These are phyloP conservation scores for Galaxias olidus DNA, from an alignment of 2,797 vertebrate species.

Conservation along the genomic window DNA sequence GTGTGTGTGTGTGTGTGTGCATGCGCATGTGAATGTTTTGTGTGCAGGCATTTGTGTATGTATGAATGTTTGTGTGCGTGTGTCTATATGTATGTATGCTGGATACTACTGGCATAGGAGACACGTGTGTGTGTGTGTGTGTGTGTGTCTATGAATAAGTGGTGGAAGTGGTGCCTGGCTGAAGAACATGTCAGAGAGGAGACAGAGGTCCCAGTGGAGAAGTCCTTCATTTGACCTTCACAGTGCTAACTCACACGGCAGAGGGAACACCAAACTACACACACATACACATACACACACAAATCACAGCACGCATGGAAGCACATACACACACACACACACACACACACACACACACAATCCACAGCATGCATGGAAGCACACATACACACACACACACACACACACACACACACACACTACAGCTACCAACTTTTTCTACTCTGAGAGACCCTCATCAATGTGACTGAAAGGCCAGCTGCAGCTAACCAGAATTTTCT, in stretches of 20 bases:
- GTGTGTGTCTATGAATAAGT: constrained; percentile 22
- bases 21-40: no score
- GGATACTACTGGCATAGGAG: no score
- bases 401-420: background rate
- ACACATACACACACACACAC: background rate
- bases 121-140: background rate
- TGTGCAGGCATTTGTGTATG: no score
- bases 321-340: background rate
- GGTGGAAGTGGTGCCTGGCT: constrained; percentile 4
- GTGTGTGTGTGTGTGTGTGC: background rate
- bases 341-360: background rate
- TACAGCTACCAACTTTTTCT: background rate
- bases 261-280: background rate
- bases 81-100: background rate
- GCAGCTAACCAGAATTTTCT: no score
- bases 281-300: background rate
- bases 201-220: background rate
- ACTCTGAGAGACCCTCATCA: no score
- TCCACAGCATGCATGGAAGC: background rate
- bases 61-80: no score
- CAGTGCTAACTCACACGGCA: background rate
- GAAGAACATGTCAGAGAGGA: constrained; percentile 2
- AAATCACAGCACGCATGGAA: background rate
- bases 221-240: constrained; percentile 57
- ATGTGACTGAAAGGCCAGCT: no score